Percentiles rank a stretch among this genome's conserved stretches.
Conservation (phyloP, 2,888 invertebrate species). For the Cryptophagus acutangulus region DNA sequence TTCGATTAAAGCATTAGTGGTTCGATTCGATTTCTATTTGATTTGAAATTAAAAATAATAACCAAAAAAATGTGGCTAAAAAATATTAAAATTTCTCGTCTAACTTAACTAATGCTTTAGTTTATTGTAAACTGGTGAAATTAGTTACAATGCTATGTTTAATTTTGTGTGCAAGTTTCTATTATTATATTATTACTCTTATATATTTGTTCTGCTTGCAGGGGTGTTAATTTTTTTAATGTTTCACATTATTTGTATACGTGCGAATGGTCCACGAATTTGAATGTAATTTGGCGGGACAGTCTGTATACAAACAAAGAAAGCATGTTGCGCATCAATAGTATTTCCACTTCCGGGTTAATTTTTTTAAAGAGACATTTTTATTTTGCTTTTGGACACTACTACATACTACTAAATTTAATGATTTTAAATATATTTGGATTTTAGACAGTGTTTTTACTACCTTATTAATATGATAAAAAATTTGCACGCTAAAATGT, state of each 20-base stretch:
- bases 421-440: slow-evolving; percentile 20
- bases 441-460: slow-evolving; percentile 31
- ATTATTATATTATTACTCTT: slow-evolving; percentile 35
- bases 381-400: slow-evolving; percentile 18
- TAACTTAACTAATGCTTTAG: no score
- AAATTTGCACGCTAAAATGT: slow-evolving; percentile 29
- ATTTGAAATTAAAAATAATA: no score
- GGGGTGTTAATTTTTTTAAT: slow-evolving; percentile 38
- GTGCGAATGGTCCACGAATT: slow-evolving; percentile 25
- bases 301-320: background rate
- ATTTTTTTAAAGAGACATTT: no score
- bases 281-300: slow-evolving; percentile 19
- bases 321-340: background rate
- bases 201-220: slow-evolving; percentile 37
- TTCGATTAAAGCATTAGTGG: no score
- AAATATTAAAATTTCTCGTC: no score
- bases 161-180: slow-evolving; percentile 44
- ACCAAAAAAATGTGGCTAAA: no score
- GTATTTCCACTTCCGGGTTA: no score
- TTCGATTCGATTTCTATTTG: no score
- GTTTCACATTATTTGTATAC: slow-evolving; percentile 17
- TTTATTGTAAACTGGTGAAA: no score
- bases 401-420: background rate
- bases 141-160: slow-evolving; percentile 35
- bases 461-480: slow-evolving; percentile 21